Evolutionary conservation across 1,140 invertebrate species (phyloP), one percentile per base, ranked within the genome.

Genomic region (Heliothis subflexa): DNA sequence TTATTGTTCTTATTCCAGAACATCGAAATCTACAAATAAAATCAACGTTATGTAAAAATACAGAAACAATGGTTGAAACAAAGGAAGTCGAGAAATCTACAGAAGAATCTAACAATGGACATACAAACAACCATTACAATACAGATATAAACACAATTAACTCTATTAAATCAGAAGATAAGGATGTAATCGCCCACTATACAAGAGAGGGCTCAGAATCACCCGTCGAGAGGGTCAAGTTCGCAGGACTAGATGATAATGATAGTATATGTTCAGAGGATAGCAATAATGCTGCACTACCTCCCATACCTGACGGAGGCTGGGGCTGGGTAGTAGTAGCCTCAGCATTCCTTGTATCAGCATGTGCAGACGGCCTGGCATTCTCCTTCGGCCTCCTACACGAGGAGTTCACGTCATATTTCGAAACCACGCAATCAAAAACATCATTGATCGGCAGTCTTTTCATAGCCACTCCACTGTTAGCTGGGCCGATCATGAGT

Each of bases 321-420:
- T 94, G 90, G 90, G 98, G 98, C 0, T 98, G 98, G 98, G 96
- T 98, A 4, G 97, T 99, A 0, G 98, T 99, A 0, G 92, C 96
- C 3, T 96, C 98, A 0, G 97, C 98, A 0, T 96, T 99, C 54
- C 87, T 98, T 28, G 97, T 98, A 7, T 98, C 97, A 57, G 96
- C 98, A 81, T 97, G 99, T 18, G 97, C 98, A 28, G 98, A 99
- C 89, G 98, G 98, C 0, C 96, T 99, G 3, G 97, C 97, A 3
- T 98, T 99, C 88, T 98, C 98, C 0, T 99, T 99, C 86, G 98
- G 98, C 0, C 94, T 99, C 0, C 95, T 99, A 49, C 98, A 98
- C 83, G 96, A 97, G 1, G 97, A 98, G 86, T 97, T 99, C 83
- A 95, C 97, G 10, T 92, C 96, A 0, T 97, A 98, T 82, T 99